These are phyloP conservation scores for Ips nitidus DNA, from an alignment of 1,140 invertebrate species.

Conservation along the genomic window DNA sequence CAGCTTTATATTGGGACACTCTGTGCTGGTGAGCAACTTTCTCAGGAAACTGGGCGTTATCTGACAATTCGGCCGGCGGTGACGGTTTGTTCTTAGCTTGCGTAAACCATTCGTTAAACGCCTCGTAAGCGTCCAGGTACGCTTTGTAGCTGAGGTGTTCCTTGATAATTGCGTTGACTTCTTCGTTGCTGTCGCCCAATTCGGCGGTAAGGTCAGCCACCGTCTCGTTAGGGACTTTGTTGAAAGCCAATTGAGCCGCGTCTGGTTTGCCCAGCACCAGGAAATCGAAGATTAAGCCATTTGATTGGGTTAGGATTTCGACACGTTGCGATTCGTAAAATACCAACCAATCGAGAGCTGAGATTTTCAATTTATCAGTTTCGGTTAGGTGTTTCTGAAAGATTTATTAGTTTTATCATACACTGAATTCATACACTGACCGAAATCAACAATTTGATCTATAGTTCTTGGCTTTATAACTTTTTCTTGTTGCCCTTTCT, in stretches of 20 bases:
- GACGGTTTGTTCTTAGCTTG: slow-evolving; percentile 77
- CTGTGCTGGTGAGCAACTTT: slow-evolving; percentile 85
- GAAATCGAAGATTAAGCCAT: slow-evolving; percentile 86
- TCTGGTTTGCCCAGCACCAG: slow-evolving; percentile 66
- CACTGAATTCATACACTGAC: slow-evolving; percentile 11
- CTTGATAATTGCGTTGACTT: slow-evolving; percentile 63
- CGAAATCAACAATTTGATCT: no score
- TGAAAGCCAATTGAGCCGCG: slow-evolving; percentile 68
- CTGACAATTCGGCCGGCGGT: slow-evolving; percentile 59
- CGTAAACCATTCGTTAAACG: slow-evolving; percentile 86
- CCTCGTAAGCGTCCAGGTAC: slow-evolving; percentile 81
- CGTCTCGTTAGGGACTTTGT: slow-evolving; percentile 67
- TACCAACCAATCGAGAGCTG: slow-evolving; percentile 84
- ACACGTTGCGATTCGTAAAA: slow-evolving; percentile 76
- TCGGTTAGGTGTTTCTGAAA: slow-evolving; percentile 52
- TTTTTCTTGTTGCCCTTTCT: no score
- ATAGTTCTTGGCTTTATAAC: no score
- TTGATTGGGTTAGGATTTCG: slow-evolving; percentile 82
- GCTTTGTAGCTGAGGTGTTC: slow-evolving; percentile 78
- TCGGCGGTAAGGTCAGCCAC: slow-evolving; percentile 53
- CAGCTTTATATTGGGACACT: slow-evolving; percentile 72
- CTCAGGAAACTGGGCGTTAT: slow-evolving; percentile 78
- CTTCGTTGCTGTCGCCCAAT: slow-evolving; percentile 50
- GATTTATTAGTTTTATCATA: neutral
- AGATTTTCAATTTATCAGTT: slow-evolving; percentile 74